These are phyloP conservation scores for Drosophila colorata DNA, from an alignment of 2,888 invertebrate genomes.

Conservation along the genomic window DNA sequence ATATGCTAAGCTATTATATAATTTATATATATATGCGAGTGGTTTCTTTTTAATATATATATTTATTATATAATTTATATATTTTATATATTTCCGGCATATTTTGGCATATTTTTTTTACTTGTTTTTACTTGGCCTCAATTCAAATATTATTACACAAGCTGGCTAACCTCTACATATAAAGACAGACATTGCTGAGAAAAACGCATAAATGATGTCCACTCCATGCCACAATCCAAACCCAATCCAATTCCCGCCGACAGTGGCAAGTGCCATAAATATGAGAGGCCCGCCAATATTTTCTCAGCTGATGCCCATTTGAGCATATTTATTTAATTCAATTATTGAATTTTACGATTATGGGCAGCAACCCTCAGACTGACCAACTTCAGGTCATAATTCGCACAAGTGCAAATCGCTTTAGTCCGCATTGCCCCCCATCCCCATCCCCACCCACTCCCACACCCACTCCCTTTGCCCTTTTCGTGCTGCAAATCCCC, in stretches of 20 bases:
- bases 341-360: slow-evolving; percentile 84
- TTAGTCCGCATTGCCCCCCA: slow-evolving; percentile 12
- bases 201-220: background rate
- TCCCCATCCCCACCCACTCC: background rate
- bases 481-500: slow-evolving; percentile 52
- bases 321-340: slow-evolving; percentile 83
- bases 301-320: slow-evolving; percentile 77
- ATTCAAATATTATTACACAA: too few species aligned
- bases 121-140: too few species aligned
- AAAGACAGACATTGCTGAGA: too few species aligned
- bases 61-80: too few species aligned
- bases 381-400: slow-evolving; percentile 64
- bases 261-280: slow-evolving; percentile 55
- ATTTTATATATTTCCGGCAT: too few species aligned
- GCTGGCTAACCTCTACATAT: too few species aligned
- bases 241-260: background rate
- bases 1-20: too few species aligned
- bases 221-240: background rate
- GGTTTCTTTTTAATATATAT: too few species aligned
- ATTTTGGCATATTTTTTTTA: too few species aligned
- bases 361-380: slow-evolving; percentile 57
- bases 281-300: slow-evolving; percentile 64
- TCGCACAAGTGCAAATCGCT: slow-evolving; percentile 78
- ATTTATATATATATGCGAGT: too few species aligned
- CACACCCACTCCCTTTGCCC: background rate